Evolutionary conservation across 2,888 invertebrate genomes (phyloP), one percentile per base, ranked within the genome.

Genomic region (Diogma glabrata): DNA sequence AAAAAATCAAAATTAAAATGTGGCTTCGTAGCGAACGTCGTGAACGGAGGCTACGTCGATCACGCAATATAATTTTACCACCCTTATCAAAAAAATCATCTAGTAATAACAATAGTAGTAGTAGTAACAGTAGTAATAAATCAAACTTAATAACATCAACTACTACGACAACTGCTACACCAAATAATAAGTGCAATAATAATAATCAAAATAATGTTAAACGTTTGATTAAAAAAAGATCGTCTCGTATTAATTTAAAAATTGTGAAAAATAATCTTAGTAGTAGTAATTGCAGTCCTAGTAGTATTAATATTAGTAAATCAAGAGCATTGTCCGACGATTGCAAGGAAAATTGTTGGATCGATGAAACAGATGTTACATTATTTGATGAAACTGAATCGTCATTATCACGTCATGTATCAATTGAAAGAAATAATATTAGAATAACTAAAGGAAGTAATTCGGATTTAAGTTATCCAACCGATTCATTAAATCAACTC

Each of bases 11-110:
- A 36, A 36, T 47, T 26, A 64, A 57, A 53, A 81, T 81, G 81
- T 81, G 81, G 76, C 71, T 81, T 65, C 76, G 82, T 67, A 81
- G 81, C 67, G 78, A 80, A 61, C 78, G 78, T 64, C 75, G 77
- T 64, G 76, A 75, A 70, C 75, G 76, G 59, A 73, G 74, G 64
- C 71, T 75, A 69, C 65, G 59, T 51, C 58, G 57, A 12, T 57
- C 58, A 22, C 30, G 24, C 8, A 19, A 19, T 22, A 5, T 47
- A n/a, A 17, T 19, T 10, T 12, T 30, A 10, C n/a, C 28, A 10
- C 4, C 12, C 4, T 33, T n/a, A 33, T n/a, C 47, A 10, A 28
- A 28, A 30, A 47, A 28, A 28, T 19, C 47, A 17, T 4, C 16
- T 17, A 24, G 19, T 12, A 17, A 28, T 28, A 30, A 4, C 17